phyloP scores from a whole-genome alignment of 2,113 vertebrate genomes.

The Syrmaticus mikado region DNA sequence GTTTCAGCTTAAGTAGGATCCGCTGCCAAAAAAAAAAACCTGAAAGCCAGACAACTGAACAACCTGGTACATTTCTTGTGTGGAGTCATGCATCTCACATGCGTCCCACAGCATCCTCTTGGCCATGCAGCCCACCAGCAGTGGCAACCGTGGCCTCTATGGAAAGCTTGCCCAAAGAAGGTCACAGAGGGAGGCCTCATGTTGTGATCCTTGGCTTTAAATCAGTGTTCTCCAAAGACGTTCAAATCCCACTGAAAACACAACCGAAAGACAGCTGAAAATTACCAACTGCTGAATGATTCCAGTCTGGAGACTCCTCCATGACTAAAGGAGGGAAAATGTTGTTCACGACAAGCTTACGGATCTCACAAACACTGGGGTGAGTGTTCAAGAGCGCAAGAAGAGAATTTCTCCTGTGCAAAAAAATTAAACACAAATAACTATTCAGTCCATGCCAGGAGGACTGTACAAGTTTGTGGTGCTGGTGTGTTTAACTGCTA shows the following conservation, averaged over 20 bases:
- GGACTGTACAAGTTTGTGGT: neutral
- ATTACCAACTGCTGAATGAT: neutral
- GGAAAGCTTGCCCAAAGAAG: neutral
- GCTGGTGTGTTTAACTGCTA: neutral
- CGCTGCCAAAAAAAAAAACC: neutral
- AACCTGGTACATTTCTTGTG: neutral
- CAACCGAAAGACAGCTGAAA: constrained; percentile 3
- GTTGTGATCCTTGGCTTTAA: neutral
- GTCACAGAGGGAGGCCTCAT: neutral
- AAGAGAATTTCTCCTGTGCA: neutral
- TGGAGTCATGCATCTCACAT: neutral
- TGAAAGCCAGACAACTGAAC: neutral
- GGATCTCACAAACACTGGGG: neutral
- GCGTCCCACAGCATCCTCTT: neutral
- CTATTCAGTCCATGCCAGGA: neutral
- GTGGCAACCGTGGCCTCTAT: neutral
- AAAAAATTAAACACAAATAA: neutral
- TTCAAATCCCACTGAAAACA: neutral
- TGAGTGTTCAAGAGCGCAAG: neutral
- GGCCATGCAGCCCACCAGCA: neutral
- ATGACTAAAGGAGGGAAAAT: constrained; percentile 20
- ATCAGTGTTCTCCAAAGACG: neutral
- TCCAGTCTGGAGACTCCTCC: neutral
- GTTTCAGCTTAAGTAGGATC: neutral
- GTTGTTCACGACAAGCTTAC: neutral